Conservation (phyloP, 2,888 invertebrate species). For the Falcaria lacertinaria region DNA sequence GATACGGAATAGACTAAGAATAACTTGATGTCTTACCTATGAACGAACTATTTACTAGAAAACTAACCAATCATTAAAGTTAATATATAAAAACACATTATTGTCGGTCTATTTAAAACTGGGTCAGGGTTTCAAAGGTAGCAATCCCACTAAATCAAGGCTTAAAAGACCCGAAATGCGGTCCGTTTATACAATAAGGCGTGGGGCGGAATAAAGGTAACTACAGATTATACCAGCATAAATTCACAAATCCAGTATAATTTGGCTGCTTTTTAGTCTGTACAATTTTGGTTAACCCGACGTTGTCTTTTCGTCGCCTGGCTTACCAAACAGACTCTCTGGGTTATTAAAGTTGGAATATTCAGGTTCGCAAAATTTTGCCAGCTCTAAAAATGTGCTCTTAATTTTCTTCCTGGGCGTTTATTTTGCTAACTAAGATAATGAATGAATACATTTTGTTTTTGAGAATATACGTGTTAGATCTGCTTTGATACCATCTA, state of each 20-base stretch:
- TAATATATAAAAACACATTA: too few species aligned
- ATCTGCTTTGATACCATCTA: too few species aligned
- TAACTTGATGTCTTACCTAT: too few species aligned
- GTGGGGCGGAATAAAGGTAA: conserved; percentile 36
- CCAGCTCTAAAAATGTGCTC: background rate
- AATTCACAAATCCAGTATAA: conserved; percentile 36
- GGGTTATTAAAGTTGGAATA: conserved; percentile 6
- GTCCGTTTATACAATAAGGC: conserved; percentile 36
- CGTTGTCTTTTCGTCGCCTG: conserved; percentile 17
- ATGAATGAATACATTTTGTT: too few species aligned
- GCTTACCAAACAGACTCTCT: conserved; percentile 11
- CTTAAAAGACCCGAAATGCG: conserved; percentile 37
- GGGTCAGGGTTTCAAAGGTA: conserved; percentile 31
- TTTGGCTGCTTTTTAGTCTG: conserved; percentile 25
- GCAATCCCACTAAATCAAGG: conserved; percentile 34
- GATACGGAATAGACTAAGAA: too few species aligned
- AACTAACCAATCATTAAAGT: too few species aligned
- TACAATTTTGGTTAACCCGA: conserved; percentile 17
- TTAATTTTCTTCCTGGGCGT: background rate
- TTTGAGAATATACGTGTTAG: too few species aligned
- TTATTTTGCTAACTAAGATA: background rate
- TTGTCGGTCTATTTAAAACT: conserved; percentile 3
- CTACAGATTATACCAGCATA: conserved; percentile 44
- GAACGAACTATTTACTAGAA: too few species aligned
- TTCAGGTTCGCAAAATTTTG: background rate